Percentiles rank a stretch among this genome's conserved stretches.
Conservation (phyloP, 2,888 invertebrate genomes). For the Heliconius erato region DNA sequence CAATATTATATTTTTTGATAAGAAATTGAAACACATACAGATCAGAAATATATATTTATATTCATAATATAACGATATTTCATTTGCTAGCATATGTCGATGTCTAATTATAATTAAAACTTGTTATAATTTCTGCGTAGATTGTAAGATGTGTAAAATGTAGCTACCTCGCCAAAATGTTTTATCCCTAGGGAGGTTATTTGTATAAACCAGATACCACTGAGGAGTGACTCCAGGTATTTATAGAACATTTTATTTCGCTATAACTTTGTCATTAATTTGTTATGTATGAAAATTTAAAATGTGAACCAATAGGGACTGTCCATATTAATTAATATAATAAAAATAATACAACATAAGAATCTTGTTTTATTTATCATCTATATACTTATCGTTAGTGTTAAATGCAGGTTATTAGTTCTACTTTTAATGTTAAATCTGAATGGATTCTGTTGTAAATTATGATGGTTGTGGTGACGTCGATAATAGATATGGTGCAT, state of each 20-base stretch:
- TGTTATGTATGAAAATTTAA: conserved; percentile 66
- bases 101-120: conserved; percentile 58
- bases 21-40: neutral
- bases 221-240: conserved; percentile 83
- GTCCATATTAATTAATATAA: conserved; percentile 61
- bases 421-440: neutral
- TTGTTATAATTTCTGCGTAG: conserved; percentile 69
- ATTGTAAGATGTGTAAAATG: conserved; percentile 69
- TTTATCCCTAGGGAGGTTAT: conserved; percentile 73
- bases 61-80: neutral
- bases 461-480: too few relatives aligned
- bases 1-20: conserved; percentile 17
- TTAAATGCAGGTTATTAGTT: neutral
- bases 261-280: conserved; percentile 67
- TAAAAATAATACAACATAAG: conserved; percentile 56
- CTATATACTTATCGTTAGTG: neutral
- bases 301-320: conserved; percentile 72
- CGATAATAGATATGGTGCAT: too few relatives aligned
- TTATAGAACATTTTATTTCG: conserved; percentile 76
- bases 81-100: conserved; percentile 16
- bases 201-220: conserved; percentile 79
- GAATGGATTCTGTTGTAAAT: too few relatives aligned
- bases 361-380: conserved; percentile 51
- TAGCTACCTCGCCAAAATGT: conserved; percentile 72
- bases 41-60: conserved; percentile 3